Evolutionary conservation across 1,140 invertebrate species (phyloP).

Genomic region (Marisa cornuarietis): DNA sequence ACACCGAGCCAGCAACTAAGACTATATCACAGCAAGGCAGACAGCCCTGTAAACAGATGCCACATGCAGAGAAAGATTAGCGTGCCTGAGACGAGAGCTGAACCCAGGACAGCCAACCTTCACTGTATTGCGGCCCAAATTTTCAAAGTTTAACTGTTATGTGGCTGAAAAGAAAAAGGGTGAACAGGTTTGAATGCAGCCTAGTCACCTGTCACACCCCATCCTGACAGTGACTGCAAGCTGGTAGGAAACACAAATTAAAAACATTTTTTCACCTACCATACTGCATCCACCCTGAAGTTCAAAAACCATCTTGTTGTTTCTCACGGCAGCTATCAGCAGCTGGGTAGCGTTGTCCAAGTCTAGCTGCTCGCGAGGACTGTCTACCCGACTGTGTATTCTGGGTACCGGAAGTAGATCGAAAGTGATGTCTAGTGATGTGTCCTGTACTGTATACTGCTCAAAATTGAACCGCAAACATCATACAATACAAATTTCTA

Average conservation of each 20-base stretch:
- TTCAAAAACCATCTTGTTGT: conserved; percentile 9
- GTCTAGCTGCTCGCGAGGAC: background rate
- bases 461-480: background rate
- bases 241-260: no score
- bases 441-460: conserved; percentile 12
- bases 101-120: background rate
- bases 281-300: background rate
- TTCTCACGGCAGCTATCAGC: background rate
- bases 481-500: no score
- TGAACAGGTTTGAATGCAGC: no score
- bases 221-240: no score
- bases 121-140: background rate
- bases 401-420: conserved; percentile 8
- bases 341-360: conserved; percentile 7
- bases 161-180: no score
- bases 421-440: conserved; percentile 4
- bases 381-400: background rate
- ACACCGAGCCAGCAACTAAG: no score
- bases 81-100: background rate
- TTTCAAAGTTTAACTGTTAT: background rate
- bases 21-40: no score
- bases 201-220: no score
- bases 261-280: background rate
- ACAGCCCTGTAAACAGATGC: background rate
- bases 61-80: background rate